Evolutionary conservation across 2,888 invertebrate species (phyloP).

Genomic region (Acanthosoma haemorrhoidale): DNA sequence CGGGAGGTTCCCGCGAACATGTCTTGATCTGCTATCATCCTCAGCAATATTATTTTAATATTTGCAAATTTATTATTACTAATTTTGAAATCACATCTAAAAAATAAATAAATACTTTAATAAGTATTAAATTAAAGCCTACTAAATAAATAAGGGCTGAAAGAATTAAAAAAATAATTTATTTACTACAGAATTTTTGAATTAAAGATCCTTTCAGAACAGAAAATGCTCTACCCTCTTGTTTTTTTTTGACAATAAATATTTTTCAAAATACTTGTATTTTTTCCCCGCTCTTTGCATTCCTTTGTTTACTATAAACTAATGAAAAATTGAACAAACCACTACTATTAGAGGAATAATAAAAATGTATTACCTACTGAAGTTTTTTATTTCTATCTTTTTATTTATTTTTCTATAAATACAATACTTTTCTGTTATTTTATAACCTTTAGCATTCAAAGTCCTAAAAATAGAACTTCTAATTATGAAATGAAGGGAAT

Average conservation of each 20-base stretch:
- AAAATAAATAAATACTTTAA: too few relatives aligned
- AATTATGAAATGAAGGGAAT: constrained; percentile 13
- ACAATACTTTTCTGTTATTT: neutral
- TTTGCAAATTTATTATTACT: too few relatives aligned
- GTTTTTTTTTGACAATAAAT: neutral
- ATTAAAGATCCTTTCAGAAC: too few relatives aligned
- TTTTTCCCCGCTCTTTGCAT: too few relatives aligned
- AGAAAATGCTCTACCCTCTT: neutral
- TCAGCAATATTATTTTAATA: too few relatives aligned
- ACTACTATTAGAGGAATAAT: neutral
- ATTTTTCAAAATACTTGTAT: neutral
- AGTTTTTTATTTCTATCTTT: neutral
- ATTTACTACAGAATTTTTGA: too few relatives aligned
- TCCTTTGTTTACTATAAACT: neutral
- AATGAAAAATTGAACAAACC: neutral
- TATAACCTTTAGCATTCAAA: neutral
- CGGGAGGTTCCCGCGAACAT: neutral
- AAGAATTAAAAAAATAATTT: too few relatives aligned
- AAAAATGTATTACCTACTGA: neutral
- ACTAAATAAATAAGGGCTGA: too few relatives aligned
- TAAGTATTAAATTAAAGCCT: too few relatives aligned
- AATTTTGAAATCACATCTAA: too few relatives aligned
- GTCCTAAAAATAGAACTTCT: constrained; percentile 24
- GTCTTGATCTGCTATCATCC: too few relatives aligned
- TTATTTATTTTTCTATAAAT: neutral